These are phyloP conservation scores for Chunga burmeisteri DNA, from an alignment of 2,113 vertebrate species.

Conservation along the genomic window DNA sequence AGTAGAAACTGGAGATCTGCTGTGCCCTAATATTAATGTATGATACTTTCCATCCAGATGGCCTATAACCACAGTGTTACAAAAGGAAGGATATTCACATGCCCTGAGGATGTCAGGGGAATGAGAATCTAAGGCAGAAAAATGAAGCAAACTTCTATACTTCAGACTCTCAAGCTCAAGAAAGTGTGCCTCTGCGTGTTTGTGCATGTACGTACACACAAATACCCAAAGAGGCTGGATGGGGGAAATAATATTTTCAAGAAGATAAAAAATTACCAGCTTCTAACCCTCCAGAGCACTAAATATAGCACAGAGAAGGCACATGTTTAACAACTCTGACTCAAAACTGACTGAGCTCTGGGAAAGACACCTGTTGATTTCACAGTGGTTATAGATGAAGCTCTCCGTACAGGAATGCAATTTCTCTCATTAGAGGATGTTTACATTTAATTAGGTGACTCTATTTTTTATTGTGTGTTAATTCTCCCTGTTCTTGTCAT, in stretches of 20 bases:
- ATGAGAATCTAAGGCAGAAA: background rate
- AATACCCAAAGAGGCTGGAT: background rate
- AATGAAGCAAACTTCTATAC: background rate
- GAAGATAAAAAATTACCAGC: background rate
- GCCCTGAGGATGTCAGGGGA: background rate
- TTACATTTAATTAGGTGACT: slow-evolving; percentile 6
- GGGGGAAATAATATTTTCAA: background rate
- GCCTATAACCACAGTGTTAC: background rate
- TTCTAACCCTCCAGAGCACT: background rate
- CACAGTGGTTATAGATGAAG: background rate
- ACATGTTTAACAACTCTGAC: background rate
- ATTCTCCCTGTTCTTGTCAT: background rate
- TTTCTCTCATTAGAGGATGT: background rate
- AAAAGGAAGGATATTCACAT: background rate
- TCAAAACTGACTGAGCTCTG: background rate
- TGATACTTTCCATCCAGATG: background rate
- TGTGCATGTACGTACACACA: background rate
- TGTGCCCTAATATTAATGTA: background rate
- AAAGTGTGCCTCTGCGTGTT: background rate
- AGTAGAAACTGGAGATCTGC: background rate
- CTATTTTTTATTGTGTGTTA: background rate
- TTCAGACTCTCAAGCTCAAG: background rate
- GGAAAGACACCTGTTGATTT: background rate
- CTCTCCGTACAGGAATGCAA: background rate
- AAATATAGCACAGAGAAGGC: background rate